Conservation (phyloP, 1,140 invertebrate genomes). For the Ceratosolen solmsi region DNA sequence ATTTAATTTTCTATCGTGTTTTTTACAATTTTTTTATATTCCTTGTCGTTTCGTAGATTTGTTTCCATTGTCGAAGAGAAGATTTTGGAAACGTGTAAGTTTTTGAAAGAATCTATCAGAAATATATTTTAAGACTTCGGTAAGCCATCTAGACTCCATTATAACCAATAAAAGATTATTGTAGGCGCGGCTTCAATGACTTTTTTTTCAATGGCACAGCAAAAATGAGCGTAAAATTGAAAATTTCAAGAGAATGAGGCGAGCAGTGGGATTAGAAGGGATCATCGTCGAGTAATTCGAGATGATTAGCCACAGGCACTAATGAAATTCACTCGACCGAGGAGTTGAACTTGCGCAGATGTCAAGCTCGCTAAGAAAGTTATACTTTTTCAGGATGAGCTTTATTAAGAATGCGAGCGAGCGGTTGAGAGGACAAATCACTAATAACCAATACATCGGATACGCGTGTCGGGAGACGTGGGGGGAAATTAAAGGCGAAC, state of each 20-base stretch:
- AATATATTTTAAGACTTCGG: too few species aligned
- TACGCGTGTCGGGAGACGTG: too few species aligned
- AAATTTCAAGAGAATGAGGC: not conserved
- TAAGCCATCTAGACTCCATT: too few species aligned
- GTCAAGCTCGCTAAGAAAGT: not conserved
- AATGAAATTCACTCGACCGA: not conserved
- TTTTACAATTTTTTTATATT: too few species aligned
- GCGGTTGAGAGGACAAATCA: not conserved
- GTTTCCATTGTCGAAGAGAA: too few species aligned
- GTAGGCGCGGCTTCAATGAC: too few species aligned
- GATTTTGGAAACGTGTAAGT: too few species aligned
- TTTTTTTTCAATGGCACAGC: not conserved
- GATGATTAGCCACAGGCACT: not conserved
- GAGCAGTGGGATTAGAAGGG: not conserved
- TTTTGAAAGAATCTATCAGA: too few species aligned
- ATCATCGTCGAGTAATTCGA: not conserved
- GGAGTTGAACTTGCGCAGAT: not conserved
- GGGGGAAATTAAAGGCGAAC: not conserved
- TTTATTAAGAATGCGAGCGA: not conserved
- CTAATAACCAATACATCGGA: not conserved
- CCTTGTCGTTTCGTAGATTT: too few species aligned
- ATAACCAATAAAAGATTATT: too few species aligned
- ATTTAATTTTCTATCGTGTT: too few species aligned
- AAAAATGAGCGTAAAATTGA: not conserved
- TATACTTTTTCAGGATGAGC: not conserved